Conservation (phyloP, 2,113 vertebrate species). For the Rostratula benghalensis region DNA sequence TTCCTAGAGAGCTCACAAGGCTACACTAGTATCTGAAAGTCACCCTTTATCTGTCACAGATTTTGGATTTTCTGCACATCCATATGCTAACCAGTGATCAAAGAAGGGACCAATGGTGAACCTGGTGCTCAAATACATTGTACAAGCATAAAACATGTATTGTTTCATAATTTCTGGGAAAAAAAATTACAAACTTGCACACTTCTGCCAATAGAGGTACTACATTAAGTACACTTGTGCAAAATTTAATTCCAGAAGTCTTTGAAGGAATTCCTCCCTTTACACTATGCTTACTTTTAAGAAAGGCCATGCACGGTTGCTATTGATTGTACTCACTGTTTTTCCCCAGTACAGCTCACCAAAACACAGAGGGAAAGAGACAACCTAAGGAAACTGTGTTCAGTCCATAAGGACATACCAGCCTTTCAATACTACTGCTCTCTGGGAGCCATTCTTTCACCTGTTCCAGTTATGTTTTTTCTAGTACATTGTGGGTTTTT, state of each 20-base stretch:
- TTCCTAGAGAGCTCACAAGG: neutral
- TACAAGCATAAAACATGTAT: neutral
- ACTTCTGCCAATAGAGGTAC: neutral
- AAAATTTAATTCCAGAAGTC: neutral
- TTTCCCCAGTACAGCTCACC: neutral
- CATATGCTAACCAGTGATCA: neutral
- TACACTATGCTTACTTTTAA: neutral
- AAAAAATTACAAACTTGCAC: neutral
- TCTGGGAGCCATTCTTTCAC: neutral
- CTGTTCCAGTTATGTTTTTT: neutral
- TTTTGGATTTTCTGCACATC: neutral
- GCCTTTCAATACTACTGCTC: neutral
- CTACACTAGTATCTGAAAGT: neutral
- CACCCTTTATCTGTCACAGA: neutral
- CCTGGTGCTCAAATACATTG: neutral
- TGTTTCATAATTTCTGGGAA: neutral
- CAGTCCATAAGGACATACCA: neutral
- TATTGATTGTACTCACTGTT: neutral
- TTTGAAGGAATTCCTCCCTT: neutral
- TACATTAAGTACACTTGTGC: neutral
- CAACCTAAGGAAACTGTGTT: neutral
- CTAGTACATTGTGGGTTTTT: neutral
- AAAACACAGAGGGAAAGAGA: neutral
- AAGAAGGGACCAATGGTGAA: neutral
- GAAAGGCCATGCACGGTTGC: neutral